These are phyloP conservation scores for Drosophila subsilvestris DNA, from an alignment of 2,888 invertebrate species.

Conservation along the genomic window DNA sequence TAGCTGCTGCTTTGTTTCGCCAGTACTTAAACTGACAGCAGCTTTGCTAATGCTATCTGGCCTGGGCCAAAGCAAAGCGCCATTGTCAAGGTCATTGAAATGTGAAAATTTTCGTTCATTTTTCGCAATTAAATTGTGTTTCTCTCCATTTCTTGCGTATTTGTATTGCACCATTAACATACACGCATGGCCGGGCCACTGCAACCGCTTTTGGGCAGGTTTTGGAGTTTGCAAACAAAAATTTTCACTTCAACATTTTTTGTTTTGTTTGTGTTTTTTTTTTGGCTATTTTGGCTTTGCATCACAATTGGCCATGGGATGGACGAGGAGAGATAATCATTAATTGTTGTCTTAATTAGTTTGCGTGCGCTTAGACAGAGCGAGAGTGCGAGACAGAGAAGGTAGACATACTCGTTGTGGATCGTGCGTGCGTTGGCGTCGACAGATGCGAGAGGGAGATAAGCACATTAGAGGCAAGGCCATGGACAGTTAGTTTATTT, in stretches of 20 bases:
- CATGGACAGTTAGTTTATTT: constrained; percentile 11
- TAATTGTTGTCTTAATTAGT: constrained; percentile 64
- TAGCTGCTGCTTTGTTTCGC: background rate
- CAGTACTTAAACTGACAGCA: background rate
- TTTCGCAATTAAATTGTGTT: constrained; percentile 72
- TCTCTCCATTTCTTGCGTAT: constrained; percentile 48
- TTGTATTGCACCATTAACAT: constrained; percentile 54
- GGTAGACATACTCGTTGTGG: background rate
- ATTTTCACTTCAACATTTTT: constrained; percentile 66
- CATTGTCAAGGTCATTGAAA: constrained; percentile 78
- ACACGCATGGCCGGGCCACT: constrained; percentile 36
- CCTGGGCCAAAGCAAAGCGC: constrained; percentile 47
- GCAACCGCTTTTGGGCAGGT: constrained; percentile 33
- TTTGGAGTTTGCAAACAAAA: constrained; percentile 34
- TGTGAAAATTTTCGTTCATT: constrained; percentile 70
- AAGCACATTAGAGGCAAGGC: constrained; percentile 16
- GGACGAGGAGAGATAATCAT: constrained; percentile 28
- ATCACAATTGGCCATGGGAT: constrained; percentile 43
- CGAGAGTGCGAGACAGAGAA: constrained; percentile 7
- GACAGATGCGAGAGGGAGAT: constrained; percentile 12
- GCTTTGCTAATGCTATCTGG: background rate
- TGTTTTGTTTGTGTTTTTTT: constrained; percentile 28
- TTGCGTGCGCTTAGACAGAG: constrained; percentile 37
- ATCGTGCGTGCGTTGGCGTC: constrained; percentile 24
- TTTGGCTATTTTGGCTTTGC: constrained; percentile 45